Evolutionary conservation across 2,888 invertebrate species (phyloP).

Genomic region (Diabrotica balteata): DNA sequence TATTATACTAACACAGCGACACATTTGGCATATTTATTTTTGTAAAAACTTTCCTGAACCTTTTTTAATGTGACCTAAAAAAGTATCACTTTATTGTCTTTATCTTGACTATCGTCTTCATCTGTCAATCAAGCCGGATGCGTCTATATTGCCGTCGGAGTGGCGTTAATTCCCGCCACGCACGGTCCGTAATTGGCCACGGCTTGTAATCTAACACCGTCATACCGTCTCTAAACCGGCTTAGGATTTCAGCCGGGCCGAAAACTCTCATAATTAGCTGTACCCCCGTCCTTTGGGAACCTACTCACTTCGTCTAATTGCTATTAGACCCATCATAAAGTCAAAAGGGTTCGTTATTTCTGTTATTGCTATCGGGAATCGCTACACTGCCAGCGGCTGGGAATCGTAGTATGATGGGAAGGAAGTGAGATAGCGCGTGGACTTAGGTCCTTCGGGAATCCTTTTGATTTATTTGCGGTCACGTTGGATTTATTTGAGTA

Average conservation of each 20-base stretch:
- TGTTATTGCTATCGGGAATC: slow-evolving; percentile 27
- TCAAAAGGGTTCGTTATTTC: slow-evolving; percentile 50
- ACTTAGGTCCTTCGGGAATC: slow-evolving; percentile 20
- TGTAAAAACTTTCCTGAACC: too few species aligned
- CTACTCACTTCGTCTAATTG: slow-evolving; percentile 50
- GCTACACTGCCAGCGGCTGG: background rate
- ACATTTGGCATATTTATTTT: too few species aligned
- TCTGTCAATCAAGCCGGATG: slow-evolving; percentile 6
- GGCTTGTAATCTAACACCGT: slow-evolving; percentile 56
- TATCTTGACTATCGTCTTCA: background rate
- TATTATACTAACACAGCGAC: too few species aligned
- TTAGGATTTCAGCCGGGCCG: slow-evolving; percentile 56
- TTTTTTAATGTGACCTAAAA: background rate
- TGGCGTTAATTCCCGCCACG: slow-evolving; percentile 41
- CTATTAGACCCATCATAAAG: slow-evolving; percentile 52
- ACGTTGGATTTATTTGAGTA: slow-evolving; percentile 14
- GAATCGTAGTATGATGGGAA: slow-evolving; percentile 11
- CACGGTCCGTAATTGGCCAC: slow-evolving; percentile 55
- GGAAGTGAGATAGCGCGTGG: slow-evolving; percentile 24
- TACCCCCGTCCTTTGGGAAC: slow-evolving; percentile 45
- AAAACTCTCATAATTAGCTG: slow-evolving; percentile 52
- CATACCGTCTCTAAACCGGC: slow-evolving; percentile 53
- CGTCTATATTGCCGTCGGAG: slow-evolving; percentile 16
- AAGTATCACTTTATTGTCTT: background rate
- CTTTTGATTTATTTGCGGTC: slow-evolving; percentile 30